A percentile compares a stretch with the other conserved stretches of the same genome.
Conservation (phyloP, 2,797 vertebrate genomes). For the Poliocrania exsul region DNA sequence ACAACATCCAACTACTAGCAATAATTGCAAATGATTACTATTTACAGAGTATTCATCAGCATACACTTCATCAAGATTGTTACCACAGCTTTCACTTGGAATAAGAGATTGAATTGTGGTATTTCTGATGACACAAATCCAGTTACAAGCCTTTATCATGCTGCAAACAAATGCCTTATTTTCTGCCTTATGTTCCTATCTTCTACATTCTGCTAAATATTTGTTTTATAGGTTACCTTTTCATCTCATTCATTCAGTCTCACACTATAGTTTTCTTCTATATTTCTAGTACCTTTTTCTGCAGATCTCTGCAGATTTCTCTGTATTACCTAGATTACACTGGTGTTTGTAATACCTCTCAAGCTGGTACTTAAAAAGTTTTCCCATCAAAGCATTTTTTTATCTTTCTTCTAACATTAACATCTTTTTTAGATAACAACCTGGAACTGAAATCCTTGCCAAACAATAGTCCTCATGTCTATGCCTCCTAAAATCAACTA, state of each 20-base stretch:
- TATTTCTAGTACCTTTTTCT: background rate
- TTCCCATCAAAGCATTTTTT: background rate
- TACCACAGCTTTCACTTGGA: conserved; percentile 27
- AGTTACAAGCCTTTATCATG: background rate
- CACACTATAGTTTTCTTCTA: background rate
- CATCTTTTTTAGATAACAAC: background rate
- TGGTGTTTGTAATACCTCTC: background rate
- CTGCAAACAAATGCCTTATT: conserved; percentile 4
- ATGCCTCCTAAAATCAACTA: background rate
- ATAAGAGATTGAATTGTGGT: conserved; percentile 12
- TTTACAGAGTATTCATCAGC: conserved; percentile 53
- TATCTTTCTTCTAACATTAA: background rate
- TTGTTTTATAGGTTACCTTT: background rate
- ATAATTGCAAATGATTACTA: conserved; percentile 47
- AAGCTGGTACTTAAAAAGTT: background rate
- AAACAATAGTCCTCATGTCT: background rate
- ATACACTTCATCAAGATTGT: conserved; percentile 23
- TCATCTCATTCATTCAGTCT: background rate
- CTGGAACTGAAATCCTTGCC: background rate
- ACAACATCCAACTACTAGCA: background rate
- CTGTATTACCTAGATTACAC: background rate
- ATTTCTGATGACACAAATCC: conserved; percentile 21
- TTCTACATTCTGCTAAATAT: background rate
- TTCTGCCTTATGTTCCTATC: background rate
- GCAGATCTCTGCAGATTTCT: background rate